A percentile compares a stretch with the other conserved stretches of the same genome.
phyloP scores from a whole-genome alignment of 2,113 vertebrate species.

The Trichomycterus rosablanca region DNA sequence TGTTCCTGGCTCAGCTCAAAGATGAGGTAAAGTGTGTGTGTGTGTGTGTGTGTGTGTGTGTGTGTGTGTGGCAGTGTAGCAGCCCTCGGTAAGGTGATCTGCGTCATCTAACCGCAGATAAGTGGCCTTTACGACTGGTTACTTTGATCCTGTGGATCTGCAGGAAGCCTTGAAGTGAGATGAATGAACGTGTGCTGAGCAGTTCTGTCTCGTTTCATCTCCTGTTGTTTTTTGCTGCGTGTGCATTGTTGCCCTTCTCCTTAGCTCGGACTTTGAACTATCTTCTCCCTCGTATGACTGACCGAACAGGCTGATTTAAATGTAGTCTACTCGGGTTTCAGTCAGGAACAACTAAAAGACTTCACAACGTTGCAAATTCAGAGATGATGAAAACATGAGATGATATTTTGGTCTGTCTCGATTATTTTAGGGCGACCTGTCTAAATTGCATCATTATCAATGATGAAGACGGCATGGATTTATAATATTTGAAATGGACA shows the following conservation, averaged over 20 bases:
- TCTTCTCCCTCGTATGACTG: no score
- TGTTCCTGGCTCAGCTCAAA: conserved; percentile 88
- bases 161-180: conserved; percentile 41
- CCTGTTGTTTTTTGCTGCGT: conserved; percentile 10
- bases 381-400: no score
- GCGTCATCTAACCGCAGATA: conserved; percentile 29
- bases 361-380: no score
- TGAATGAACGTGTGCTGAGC: conserved; percentile 32
- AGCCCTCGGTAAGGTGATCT: conserved; percentile 27
- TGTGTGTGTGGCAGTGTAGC: neutral
- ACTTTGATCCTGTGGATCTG: conserved; percentile 38
- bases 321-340: no score
- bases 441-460: no score
- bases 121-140: conserved; percentile 17
- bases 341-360: no score
- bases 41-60: neutral
- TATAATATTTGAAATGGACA: no score
- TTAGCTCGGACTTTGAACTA: conserved; percentile 25
- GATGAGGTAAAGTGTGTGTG: conserved; percentile 74
- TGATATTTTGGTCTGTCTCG: no score
- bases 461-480: no score
- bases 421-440: no score
- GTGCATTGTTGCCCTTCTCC: neutral
- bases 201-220: conserved; percentile 22
- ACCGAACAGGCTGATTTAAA: no score